Conservation (phyloP, 1,140 invertebrate species). For the Panagrolaimus sp. region DNA sequence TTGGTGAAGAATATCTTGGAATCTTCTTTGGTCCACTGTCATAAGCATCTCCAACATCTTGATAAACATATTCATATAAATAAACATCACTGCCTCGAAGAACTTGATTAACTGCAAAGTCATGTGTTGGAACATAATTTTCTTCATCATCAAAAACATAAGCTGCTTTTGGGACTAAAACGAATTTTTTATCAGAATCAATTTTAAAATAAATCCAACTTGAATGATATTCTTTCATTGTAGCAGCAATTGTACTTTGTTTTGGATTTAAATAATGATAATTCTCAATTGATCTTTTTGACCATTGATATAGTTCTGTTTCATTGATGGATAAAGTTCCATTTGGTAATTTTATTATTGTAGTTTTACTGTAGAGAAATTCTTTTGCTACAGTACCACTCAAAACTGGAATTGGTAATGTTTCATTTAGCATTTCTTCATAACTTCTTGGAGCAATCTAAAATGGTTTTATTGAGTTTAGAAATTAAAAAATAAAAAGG, state of each 20-base stretch:
- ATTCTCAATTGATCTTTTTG: background rate
- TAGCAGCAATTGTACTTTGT: background rate
- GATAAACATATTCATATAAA: slow-evolving; percentile 1
- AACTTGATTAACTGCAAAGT: background rate
- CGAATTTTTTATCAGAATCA: background rate
- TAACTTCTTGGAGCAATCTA: background rate
- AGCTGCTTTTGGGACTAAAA: background rate
- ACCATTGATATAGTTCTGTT: background rate
- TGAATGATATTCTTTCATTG: background rate
- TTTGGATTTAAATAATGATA: background rate
- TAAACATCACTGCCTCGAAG: background rate
- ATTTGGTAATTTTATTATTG: slow-evolving; percentile 4
- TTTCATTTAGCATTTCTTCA: background rate
- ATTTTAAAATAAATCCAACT: background rate
- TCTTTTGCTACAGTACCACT: background rate
- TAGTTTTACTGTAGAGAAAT: background rate
- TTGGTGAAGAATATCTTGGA: background rate
- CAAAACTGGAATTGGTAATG: slow-evolving; percentile 1
- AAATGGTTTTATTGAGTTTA: too few species aligned
- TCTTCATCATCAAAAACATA: slow-evolving; percentile 1
- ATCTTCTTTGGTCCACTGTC: background rate
- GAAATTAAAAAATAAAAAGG: too few species aligned
- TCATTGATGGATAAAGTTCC: background rate
- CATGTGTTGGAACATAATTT: background rate
- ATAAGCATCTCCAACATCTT: background rate